phyloP scores from a whole-genome alignment of 1,140 invertebrate species.

The Bombus ignitus region DNA sequence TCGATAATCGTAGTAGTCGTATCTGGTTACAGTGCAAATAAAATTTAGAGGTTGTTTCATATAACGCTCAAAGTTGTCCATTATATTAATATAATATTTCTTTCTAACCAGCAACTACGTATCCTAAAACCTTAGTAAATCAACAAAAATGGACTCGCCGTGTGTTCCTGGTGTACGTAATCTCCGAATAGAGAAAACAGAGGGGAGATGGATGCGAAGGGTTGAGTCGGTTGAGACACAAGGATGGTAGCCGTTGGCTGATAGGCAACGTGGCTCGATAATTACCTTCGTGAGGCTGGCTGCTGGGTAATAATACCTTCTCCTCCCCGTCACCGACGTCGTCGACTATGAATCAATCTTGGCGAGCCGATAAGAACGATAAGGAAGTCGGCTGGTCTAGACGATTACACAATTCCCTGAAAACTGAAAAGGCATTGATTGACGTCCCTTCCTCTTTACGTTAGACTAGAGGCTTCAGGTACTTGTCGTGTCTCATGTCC shows the following conservation, averaged over 20 bases:
- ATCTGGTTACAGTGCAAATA: too few species aligned
- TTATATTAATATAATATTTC: too few species aligned
- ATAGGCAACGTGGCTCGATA: constrained; percentile 13
- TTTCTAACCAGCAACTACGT: too few species aligned
- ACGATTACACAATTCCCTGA: constrained; percentile 72
- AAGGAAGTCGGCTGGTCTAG: constrained; percentile 70
- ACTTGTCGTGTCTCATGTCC: constrained; percentile 37
- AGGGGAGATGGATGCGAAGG: neutral
- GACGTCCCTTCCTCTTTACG: constrained; percentile 36
- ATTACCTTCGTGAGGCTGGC: constrained; percentile 28
- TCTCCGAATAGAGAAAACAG: neutral
- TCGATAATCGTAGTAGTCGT: too few species aligned
- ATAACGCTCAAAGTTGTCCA: too few species aligned
- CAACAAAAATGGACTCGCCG: too few species aligned
- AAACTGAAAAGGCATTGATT: constrained; percentile 72
- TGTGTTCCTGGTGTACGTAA: neutral
- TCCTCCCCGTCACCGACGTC: constrained; percentile 16
- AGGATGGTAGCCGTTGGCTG: neutral
- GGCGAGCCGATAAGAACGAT: constrained; percentile 68
- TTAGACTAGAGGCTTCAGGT: constrained; percentile 42
- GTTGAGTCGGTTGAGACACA: neutral
- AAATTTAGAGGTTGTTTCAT: too few species aligned
- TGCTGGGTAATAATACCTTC: constrained; percentile 43
- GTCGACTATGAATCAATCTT: constrained; percentile 65
- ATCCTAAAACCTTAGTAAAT: too few species aligned